phyloP scores from a whole-genome alignment of 2,113 vertebrate species.

The Felis catus region F.catus_Fca126_mat1.0 CM031416.1:146389001-146389500 shows the following conservation, averaged over 20 bases:
- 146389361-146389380: background rate
- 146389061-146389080: background rate
- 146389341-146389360: background rate
- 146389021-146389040: background rate
- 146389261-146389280: background rate
- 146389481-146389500: background rate
- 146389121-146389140: background rate
- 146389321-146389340: background rate
- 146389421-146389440: background rate
- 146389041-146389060: background rate
- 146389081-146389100: background rate
- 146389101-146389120: background rate
- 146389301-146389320: background rate
- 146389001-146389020: background rate
- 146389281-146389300: background rate
- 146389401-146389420: accelerated
- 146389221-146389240: background rate
- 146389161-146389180: background rate
- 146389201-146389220: background rate
- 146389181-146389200: background rate
- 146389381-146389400: background rate
- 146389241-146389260: background rate
- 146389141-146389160: background rate
- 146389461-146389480: background rate
- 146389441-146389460: background rate